phyloP scores from a whole-genome alignment of 2,797 vertebrate genomes.

The Alosa sapidissima region DNA sequence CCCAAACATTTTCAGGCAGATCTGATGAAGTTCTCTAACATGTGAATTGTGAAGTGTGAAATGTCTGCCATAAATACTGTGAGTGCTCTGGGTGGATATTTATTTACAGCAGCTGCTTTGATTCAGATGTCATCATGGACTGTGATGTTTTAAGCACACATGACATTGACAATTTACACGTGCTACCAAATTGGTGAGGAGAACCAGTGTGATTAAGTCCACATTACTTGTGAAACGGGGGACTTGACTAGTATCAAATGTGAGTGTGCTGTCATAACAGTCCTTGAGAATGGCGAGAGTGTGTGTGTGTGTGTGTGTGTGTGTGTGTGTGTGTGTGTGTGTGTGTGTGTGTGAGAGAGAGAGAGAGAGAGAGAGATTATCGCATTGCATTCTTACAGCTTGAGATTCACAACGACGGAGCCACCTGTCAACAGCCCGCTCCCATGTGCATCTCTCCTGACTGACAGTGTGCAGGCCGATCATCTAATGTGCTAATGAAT shows the following conservation, averaged over 20 bases:
- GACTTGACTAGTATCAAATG: background rate
- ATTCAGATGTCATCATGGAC: background rate
- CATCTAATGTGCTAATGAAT: constrained; percentile 20
- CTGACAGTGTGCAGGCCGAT: background rate
- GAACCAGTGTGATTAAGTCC: background rate
- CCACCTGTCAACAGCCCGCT: constrained; percentile 1
- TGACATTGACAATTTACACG: background rate
- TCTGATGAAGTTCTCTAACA: background rate
- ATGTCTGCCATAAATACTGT: background rate
- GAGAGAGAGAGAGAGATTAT: background rate
- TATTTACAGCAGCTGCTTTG: background rate
- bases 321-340: no score
- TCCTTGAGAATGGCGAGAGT: background rate
- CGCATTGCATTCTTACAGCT: background rate
- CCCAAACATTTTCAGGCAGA: background rate
- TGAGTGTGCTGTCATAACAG: background rate
- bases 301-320: no score
- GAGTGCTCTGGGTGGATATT: background rate
- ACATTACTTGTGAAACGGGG: background rate
- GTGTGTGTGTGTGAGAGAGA: no score
- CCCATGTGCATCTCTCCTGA: background rate
- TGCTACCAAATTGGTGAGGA: background rate
- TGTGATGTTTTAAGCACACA: background rate
- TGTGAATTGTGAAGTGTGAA: background rate
- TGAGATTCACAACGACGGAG: background rate